Evolutionary conservation across 2,113 vertebrate genomes (phyloP), one percentile per base, ranked within the genome.

Genomic region (Panthera leo): DNA sequence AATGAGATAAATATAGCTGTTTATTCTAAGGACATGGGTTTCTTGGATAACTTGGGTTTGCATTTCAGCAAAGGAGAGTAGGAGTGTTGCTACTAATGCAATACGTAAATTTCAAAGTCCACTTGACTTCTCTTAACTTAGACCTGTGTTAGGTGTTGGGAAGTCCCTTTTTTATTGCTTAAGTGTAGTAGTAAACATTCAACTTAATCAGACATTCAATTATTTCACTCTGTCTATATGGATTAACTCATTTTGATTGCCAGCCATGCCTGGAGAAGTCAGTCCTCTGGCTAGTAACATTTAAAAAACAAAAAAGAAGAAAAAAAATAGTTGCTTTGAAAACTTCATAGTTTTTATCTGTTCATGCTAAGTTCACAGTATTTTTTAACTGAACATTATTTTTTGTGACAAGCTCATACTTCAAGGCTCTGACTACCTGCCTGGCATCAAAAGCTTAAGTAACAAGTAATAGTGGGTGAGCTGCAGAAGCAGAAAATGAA

Each of bases 311-410:
- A 68, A 27, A 63, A n/a, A 68, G 14, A 63, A 48, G 9, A 65
- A 67, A 53, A 10, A 27, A 55, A 5, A 16, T 21, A 58, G 1
- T 63, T 70, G 2, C 15, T 90, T 92, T 95, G 21, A 85, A 96
- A 83, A 34, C 21, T 14, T 84, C 31, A 25, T 45, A 34, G 2
- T 51, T 91, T 82, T 85, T 39, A 42, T 79, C 25, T 31, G 86
- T 84, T 91, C 31, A 65, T 34, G 27, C 1, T 42, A 90, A 76
- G 1, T 27, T 93, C 36, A 71, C 15, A 12, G 45, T 76, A 91
- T 55, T 97, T 97, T 94, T 85, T 76, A 84, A 90, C 10, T 55
- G 12, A 91, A 67, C 45, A 23, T 89, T 97, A 84, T 29, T 92
- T 94, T 95, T 96, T 76, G 3, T 19, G 88, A 25, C 68, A 58